Evolutionary conservation across 2,888 invertebrate species (phyloP), one percentile per base, ranked within the genome.

Genomic region (Aleiodes leptofemur): DNA sequence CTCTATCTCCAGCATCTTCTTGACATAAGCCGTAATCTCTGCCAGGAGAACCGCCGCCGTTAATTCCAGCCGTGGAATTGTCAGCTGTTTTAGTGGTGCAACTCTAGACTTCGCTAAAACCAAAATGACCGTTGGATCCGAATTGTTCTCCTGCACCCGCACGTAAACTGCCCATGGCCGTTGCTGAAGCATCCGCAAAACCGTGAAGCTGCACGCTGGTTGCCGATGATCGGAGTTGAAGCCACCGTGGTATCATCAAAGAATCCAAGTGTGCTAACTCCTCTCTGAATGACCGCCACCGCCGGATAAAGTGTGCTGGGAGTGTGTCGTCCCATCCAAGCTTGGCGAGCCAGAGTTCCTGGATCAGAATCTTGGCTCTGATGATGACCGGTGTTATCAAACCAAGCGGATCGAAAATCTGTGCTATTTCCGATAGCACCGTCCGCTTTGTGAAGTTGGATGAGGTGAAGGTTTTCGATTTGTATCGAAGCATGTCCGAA

Each of bases 171-270:
- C 61, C 57, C 43, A 69, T 70, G 5, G 78, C 75, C 6, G 64
- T 69, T 2, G 34, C 48, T 11, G 75, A 76, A 3, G 76, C 75
- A 23, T 78, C 76, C 16, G 76, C 66, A 51, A 75, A 77, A 1
- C 69, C 78, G 43, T 78, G 71, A 34, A 34, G 34, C 6, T 6
- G 6, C 0, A 77, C 23, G 23, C 23, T 23, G 6, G 29, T 77
- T 71, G 5, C 43, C n/a, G 9, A 14, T 6, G 8, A 1, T 7
- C 16, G 69, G 53, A 87, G 88, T 16, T 83, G 79, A 80, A 70
- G 66, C 87, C 76, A 9, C 69, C 64, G 16, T 23, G 51, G 16
- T 4, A 55, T 6, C 7, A 6, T 6, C 0, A 34, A 0, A 0
- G 4, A 6, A 34, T 34, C 6, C 4, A 34, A 6, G 5, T 34